Evolutionary conservation across 2,113 vertebrate species (phyloP).

Genomic region (Lampris incognitus): DNA sequence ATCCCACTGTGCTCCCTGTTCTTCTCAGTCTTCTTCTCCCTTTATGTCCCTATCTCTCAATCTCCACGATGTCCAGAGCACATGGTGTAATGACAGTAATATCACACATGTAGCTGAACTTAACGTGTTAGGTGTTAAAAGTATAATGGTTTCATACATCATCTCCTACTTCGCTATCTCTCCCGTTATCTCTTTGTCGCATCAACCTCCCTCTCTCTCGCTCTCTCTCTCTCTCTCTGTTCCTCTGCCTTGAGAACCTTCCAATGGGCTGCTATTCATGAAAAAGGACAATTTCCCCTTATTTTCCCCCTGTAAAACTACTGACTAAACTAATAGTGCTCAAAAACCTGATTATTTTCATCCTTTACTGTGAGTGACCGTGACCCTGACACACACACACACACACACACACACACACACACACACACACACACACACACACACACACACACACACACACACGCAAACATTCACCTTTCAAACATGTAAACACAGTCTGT

Average conservation of each 20-base stretch:
- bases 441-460: background rate
- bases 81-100: conserved; percentile 53
- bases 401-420: background rate
- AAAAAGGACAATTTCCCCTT: conserved; percentile 21
- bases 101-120: conserved; percentile 54
- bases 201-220: conserved; percentile 1
- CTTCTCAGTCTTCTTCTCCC: conserved; percentile 21
- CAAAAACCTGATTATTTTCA: conserved; percentile 10
- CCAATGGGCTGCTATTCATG: conserved; percentile 19
- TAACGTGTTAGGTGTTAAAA: conserved; percentile 55
- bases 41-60: conserved; percentile 29
- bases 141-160: conserved; percentile 57
- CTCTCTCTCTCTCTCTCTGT: background rate
- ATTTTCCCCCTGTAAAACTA: conserved; percentile 33
- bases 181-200: background rate
- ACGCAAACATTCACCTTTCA: conserved; percentile 3
- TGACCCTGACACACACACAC: background rate
- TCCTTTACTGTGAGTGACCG: background rate
- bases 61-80: conserved; percentile 35
- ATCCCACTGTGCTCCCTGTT: conserved; percentile 26
- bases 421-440: background rate
- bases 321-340: conserved; percentile 42
- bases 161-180: conserved; percentile 15
- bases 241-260: conserved; percentile 38
- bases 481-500: background rate